phyloP scores from a whole-genome alignment of 2,113 vertebrate species.

The Nannobrachium achirus region DNA sequence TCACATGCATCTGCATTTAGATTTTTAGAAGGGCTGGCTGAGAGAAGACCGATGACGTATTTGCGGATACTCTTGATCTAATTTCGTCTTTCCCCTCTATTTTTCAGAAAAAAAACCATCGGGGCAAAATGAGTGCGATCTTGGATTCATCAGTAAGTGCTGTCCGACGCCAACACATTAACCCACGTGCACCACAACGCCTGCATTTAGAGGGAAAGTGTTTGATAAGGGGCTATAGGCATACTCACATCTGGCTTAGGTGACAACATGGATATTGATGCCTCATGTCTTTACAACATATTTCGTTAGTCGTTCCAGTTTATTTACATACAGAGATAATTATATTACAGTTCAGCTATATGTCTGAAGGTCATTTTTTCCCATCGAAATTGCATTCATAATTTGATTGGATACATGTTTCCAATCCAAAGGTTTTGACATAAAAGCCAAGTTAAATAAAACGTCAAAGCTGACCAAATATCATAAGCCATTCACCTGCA shows the following conservation, averaged over 20 bases:
- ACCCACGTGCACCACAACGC: constrained; percentile 1
- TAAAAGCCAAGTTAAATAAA: background rate
- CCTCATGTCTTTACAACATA: background rate
- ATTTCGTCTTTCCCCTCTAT: constrained; percentile 24
- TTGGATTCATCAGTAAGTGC: constrained; percentile 61
- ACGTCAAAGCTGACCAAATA: no score
- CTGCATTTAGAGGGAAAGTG: constrained; percentile 40
- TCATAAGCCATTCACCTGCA: no score
- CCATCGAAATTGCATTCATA: background rate
- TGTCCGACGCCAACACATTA: background rate
- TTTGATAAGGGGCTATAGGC: constrained; percentile 31
- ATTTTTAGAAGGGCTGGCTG: no score
- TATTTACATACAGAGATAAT: background rate
- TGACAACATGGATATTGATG: background rate
- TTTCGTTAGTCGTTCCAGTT: background rate
- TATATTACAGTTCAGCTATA: no score
- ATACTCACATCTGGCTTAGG: constrained; percentile 42
- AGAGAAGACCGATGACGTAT: background rate
- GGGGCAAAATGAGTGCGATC: constrained; percentile 29
- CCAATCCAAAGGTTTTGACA: background rate
- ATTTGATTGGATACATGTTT: background rate
- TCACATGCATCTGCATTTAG: no score
- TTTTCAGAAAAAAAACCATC: constrained; percentile 46
- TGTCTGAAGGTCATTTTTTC: no score
- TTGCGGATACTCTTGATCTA: constrained; percentile 10